Conservation (phyloP, 2,113 vertebrate genomes). For the Kobus ellipsiprymnus region DNA sequence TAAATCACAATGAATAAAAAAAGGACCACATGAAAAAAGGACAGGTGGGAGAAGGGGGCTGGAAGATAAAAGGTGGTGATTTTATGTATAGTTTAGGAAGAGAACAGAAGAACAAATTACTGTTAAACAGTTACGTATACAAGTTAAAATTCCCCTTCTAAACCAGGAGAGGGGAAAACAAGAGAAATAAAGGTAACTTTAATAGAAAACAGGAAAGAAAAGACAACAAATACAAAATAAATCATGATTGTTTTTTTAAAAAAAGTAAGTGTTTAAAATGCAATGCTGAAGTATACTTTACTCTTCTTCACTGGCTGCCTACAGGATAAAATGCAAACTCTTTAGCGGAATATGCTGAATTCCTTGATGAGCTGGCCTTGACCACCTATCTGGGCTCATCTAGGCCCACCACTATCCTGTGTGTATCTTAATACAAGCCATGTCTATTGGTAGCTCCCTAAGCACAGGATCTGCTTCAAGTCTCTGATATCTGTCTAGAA, state of each 20-base stretch:
- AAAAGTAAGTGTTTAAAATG: not conserved
- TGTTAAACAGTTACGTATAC: not conserved
- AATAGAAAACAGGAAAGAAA: not conserved
- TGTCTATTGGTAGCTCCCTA: not conserved
- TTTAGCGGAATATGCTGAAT: not conserved
- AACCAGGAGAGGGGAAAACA: not conserved
- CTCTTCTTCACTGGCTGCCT: not conserved
- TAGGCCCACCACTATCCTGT: not conserved
- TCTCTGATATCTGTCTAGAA: not conserved
- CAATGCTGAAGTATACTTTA: not conserved
- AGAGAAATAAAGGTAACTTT: not conserved
- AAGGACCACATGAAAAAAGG: not conserved
- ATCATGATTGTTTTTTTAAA: not conserved
- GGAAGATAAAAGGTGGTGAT: not conserved
- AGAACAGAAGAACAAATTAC: not conserved
- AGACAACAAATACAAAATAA: not conserved
- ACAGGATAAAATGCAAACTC: not conserved
- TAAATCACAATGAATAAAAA: not conserved
- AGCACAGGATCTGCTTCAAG: not conserved
- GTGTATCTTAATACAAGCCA: not conserved
- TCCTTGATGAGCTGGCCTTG: not conserved
- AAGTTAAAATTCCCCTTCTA: not conserved
- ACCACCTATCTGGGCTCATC: not conserved
- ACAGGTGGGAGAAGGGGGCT: not conserved
- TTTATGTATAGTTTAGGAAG: not conserved